Percentiles rank a stretch among this genome's conserved stretches.
phyloP scores from a whole-genome alignment of 2,888 invertebrate genomes.

The Lepidochitona cinerea region DNA sequence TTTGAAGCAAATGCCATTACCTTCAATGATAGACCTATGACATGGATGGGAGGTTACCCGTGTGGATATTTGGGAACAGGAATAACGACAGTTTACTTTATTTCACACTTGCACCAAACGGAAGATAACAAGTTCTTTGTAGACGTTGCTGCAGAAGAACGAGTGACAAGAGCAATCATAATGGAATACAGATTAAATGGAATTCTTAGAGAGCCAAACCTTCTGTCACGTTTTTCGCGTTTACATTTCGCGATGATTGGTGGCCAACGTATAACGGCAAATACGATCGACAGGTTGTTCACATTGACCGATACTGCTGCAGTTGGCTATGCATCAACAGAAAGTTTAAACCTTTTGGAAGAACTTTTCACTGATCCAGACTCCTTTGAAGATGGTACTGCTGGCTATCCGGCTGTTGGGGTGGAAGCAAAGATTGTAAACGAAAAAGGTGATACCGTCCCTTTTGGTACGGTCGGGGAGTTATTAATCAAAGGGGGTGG shows the following conservation, averaged over 20 bases:
- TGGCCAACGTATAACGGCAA: not conserved
- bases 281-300: not conserved
- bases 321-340: not conserved
- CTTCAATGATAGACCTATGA: constrained; percentile 4
- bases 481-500: not conserved
- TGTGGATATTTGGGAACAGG: not conserved
- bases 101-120: not conserved
- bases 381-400: not conserved
- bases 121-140: not conserved
- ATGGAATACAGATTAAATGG: not conserved
- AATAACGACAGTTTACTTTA: not conserved
- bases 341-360: not conserved
- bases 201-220: not conserved
- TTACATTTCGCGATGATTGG: not conserved
- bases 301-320: not conserved
- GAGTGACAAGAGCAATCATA: not conserved
- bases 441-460: not conserved
- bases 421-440: not conserved
- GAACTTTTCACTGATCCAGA: not conserved
- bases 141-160: not conserved
- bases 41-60: not conserved
- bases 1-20: not conserved
- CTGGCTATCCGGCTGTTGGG: not conserved
- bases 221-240: not conserved
- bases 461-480: not conserved